phyloP scores from a whole-genome alignment of 2,888 invertebrate genomes.

The Nemapogon koenigi region DNA sequence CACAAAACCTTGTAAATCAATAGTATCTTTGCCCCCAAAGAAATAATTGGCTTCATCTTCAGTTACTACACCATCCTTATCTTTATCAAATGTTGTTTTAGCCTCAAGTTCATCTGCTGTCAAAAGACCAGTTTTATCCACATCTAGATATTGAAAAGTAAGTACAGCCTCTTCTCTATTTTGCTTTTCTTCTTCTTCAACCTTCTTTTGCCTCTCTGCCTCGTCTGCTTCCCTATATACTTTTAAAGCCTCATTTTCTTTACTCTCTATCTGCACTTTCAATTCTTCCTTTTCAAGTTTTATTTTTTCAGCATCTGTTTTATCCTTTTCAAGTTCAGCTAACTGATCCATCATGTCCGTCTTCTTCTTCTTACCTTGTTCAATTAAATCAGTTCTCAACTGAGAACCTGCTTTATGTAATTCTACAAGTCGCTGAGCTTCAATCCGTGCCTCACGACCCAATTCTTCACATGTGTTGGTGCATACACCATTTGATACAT shows the following conservation, averaged over 20 bases:
- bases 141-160: slow-evolving; percentile 80
- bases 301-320: slow-evolving; percentile 77
- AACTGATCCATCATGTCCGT: slow-evolving; percentile 75
- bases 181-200: slow-evolving; percentile 63
- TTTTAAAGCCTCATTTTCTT: slow-evolving; percentile 78
- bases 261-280: slow-evolving; percentile 74
- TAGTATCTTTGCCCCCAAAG: slow-evolving; percentile 70
- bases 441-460: slow-evolving; percentile 76
- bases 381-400: slow-evolving; percentile 74
- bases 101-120: slow-evolving; percentile 73
- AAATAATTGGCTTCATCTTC: slow-evolving; percentile 86
- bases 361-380: slow-evolving; percentile 76
- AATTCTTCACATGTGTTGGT: slow-evolving; percentile 82
- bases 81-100: slow-evolving; percentile 83
- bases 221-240: slow-evolving; percentile 76
- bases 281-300: slow-evolving; percentile 78
- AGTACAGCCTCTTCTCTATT: slow-evolving; percentile 70
- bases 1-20: slow-evolving; percentile 72
- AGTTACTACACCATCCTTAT: slow-evolving; percentile 87
- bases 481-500: slow-evolving; percentile 69
- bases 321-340: slow-evolving; percentile 73
- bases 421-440: slow-evolving; percentile 75
- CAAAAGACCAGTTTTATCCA: slow-evolving; percentile 79
- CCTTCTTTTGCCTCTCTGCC: slow-evolving; percentile 63
- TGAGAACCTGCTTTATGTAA: slow-evolving; percentile 81